These are phyloP conservation scores for Acropternis orthonyx DNA, from an alignment of 2,797 vertebrate genomes.

Conservation along the genomic window DNA sequence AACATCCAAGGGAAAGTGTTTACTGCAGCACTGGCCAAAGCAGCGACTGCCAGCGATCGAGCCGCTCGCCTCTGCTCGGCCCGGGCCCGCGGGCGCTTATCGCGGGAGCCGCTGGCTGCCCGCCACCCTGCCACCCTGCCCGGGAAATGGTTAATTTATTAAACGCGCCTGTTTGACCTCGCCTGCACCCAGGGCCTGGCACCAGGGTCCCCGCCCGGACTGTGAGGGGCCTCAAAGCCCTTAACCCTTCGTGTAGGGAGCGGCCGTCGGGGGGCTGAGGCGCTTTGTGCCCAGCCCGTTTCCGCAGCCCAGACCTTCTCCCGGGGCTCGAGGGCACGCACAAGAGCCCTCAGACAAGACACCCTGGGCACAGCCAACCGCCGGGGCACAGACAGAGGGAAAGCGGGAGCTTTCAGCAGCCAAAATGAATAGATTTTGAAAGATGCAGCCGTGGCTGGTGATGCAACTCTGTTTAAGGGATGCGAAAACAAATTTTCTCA, in stretches of 20 bases:
- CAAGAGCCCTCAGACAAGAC: background rate
- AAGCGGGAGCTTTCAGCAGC: background rate
- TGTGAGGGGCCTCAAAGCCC: background rate
- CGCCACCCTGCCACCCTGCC: slow-evolving; percentile 64
- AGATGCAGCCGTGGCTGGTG: background rate
- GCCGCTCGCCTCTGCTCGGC: slow-evolving; percentile 33
- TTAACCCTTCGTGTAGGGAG: slow-evolving; percentile 43
- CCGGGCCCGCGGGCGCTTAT: slow-evolving; percentile 61
- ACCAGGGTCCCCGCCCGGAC: background rate
- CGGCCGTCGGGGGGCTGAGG: fast-evolving
- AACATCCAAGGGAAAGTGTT: slow-evolving; percentile 82
- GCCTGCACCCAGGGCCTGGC: background rate
- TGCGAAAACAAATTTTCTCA: slow-evolving; percentile 1
- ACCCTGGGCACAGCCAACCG: background rate
- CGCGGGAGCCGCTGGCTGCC: slow-evolving; percentile 54
- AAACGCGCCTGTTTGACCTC: slow-evolving; percentile 25
- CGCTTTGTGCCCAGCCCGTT: fast-evolving
- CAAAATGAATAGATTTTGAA: slow-evolving; percentile 5
- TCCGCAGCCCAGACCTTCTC: background rate
- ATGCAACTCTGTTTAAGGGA: background rate
- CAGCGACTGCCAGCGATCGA: slow-evolving; percentile 73
- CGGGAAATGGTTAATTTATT: slow-evolving; percentile 57
- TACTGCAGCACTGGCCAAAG: slow-evolving; percentile 76
- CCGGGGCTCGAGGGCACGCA: fast-evolving
- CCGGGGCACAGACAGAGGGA: background rate